Conservation (phyloP, 2,888 invertebrate species). For the Blastobasis lacticolella region DNA sequence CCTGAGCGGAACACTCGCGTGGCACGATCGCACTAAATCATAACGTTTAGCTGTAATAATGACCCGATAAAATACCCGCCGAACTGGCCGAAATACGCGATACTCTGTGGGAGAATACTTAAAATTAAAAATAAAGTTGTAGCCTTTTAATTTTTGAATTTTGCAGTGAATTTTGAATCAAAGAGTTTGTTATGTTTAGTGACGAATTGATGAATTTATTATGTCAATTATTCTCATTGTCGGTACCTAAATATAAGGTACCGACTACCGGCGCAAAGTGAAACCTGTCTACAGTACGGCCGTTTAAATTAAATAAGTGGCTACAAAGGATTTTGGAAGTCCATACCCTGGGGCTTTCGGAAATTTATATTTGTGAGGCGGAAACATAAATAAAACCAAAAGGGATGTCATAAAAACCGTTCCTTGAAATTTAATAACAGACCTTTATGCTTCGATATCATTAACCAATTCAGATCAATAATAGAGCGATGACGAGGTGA, state of each 20-base stretch:
- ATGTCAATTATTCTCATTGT: too few species aligned
- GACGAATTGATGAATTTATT: too few species aligned
- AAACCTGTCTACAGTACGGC: too few species aligned
- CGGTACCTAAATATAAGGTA: too few species aligned
- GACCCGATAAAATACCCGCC: conserved; percentile 32
- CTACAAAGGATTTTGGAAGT: too few species aligned
- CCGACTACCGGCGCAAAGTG: too few species aligned
- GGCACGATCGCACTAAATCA: conserved; percentile 37
- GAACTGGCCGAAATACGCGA: conserved; percentile 12
- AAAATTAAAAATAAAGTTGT: too few species aligned
- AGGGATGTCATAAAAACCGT: conserved; percentile 1
- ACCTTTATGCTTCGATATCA: conserved; percentile 44
- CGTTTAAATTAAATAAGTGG: too few species aligned
- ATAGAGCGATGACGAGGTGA: conserved; percentile 38
- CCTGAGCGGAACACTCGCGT: conserved; percentile 50
- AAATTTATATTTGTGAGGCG: conserved; percentile 1
- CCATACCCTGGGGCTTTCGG: neutral
- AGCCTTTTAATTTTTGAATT: too few species aligned
- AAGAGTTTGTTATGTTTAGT: too few species aligned
- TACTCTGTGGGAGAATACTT: too few species aligned
- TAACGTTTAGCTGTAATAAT: conserved; percentile 33
- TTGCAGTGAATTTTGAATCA: too few species aligned
- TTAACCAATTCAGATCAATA: conserved; percentile 38
- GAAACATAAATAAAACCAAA: conserved; percentile 6
- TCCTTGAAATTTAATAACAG: conserved; percentile 25